Evolutionary conservation across 1,140 invertebrate genomes (phyloP).

Genomic region (Drosophila nannoptera): DNA sequence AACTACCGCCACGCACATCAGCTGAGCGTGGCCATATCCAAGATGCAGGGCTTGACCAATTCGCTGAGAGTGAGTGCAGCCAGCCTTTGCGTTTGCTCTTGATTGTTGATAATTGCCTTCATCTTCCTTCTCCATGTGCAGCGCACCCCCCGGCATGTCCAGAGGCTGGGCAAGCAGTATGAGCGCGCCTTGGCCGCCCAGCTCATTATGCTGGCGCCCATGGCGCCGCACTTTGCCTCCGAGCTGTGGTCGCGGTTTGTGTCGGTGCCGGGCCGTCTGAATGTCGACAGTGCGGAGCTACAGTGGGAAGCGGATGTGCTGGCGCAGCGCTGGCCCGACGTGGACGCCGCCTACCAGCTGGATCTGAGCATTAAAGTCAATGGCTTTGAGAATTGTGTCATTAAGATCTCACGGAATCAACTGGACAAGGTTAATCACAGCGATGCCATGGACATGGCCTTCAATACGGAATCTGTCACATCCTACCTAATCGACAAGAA

Average conservation of each 20-base stretch:
- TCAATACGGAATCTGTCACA: conserved; percentile 79
- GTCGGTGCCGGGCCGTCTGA: conserved; percentile 81
- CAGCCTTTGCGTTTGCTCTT: background rate
- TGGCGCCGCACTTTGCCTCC: conserved; percentile 93
- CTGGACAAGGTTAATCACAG: conserved; percentile 81
- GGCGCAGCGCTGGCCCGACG: conserved; percentile 88
- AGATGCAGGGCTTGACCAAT: conserved; percentile 90
- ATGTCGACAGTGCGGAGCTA: conserved; percentile 80
- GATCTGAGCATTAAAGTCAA: conserved; percentile 84
- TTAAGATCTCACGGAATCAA: conserved; percentile 80
- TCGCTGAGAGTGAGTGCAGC: conserved; percentile 82
- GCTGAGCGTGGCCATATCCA: conserved; percentile 90
- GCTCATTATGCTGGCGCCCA: conserved; percentile 91
- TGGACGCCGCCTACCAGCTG: conserved; percentile 87
- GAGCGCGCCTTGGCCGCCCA: conserved; percentile 87
- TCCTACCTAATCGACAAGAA: conserved; percentile 74
- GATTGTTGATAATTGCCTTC: conserved; percentile 47
- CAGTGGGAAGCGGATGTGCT: conserved; percentile 84
- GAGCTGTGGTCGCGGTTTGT: conserved; percentile 92
- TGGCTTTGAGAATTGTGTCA: conserved; percentile 79
- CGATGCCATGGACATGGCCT: conserved; percentile 81
- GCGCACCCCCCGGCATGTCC: conserved; percentile 81
- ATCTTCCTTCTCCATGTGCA: conserved; percentile 42
- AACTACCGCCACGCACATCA: conserved; percentile 87
- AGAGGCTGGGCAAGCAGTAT: conserved; percentile 86